Conservation (phyloP, 2,888 invertebrate genomes). For the Macaria notata region DNA sequence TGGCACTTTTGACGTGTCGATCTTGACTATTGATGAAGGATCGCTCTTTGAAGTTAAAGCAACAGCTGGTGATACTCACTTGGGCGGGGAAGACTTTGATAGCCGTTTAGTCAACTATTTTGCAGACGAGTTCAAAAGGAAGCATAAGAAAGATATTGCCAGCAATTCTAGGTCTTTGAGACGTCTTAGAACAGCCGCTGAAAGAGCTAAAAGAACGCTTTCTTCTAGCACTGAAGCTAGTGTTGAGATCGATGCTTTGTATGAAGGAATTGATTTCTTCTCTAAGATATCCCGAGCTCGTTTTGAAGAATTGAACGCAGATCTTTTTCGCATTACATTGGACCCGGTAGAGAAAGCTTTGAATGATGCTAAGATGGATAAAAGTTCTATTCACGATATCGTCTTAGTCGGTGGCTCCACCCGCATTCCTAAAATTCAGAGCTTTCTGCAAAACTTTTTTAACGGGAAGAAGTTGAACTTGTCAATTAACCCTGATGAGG, state of each 20-base stretch:
- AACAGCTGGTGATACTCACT: conserved; percentile 92
- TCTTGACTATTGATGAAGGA: conserved; percentile 90
- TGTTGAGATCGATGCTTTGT: conserved; percentile 88
- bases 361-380: conserved; percentile 89
- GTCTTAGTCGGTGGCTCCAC: conserved; percentile 92
- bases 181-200: conserved; percentile 88
- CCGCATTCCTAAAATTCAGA: conserved; percentile 90
- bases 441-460: conserved; percentile 87
- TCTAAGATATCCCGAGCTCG: conserved; percentile 87
- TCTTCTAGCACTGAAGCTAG: conserved; percentile 89
- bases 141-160: conserved; percentile 85
- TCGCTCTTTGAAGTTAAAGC: conserved; percentile 90
- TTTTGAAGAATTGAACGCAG: conserved; percentile 89
- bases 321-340: conserved; percentile 86
- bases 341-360: conserved; percentile 90
- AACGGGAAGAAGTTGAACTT: conserved; percentile 87
- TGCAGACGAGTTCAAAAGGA: conserved; percentile 87
- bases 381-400: conserved; percentile 87
- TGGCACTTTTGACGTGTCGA: conserved; percentile 91
- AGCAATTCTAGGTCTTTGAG: conserved; percentile 85
- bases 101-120: conserved; percentile 85
- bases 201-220: conserved; percentile 88
- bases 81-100: conserved; percentile 89
- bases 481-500: conserved; percentile 91
- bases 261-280: conserved; percentile 86